phyloP scores from a whole-genome alignment of 53 echinoderm and acorn worm species.

The Pentamera pediparva region DNA sequence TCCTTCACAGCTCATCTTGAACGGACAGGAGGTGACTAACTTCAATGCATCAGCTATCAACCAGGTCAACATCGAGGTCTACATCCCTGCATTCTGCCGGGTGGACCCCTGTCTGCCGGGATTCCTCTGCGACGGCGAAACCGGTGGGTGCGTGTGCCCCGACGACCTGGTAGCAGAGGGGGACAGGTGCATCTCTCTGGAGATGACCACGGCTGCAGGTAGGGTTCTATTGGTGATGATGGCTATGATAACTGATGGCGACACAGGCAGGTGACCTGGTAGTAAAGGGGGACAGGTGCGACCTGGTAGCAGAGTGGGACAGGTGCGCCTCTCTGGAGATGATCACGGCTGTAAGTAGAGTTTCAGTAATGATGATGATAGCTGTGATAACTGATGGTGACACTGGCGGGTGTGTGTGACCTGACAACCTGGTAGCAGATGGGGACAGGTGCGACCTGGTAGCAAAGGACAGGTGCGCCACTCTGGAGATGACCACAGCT shows the following conservation, averaged over 20 bases:
- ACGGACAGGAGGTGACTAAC: constrained; percentile 34
- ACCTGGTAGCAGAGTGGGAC: background rate
- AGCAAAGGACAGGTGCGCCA: background rate
- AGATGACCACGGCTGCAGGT: background rate
- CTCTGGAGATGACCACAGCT: too few species aligned
- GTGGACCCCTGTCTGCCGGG: constrained; percentile 47
- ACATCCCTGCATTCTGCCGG: constrained; percentile 15
- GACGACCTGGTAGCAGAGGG: constrained; percentile 3
- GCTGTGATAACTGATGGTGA: too few species aligned
- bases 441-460: constrained; percentile 26
- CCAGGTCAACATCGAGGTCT: constrained; percentile 53
- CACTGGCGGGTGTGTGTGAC: constrained; percentile 48
- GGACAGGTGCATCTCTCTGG: constrained; percentile 34
- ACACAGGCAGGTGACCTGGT: constrained; percentile 31
- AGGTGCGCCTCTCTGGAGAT: background rate
- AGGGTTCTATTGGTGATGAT: too few species aligned
- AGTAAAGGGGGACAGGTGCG: constrained; percentile 25
- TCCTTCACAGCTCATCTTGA: constrained; percentile 11
- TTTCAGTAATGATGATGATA: too few species aligned
- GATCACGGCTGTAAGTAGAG: too few species aligned
- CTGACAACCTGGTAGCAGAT: background rate
- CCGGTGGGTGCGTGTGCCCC: constrained; percentile 53
- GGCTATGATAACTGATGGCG: too few species aligned
- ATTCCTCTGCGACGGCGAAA: constrained; percentile 43
- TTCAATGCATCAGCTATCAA: constrained; percentile 40